Evolutionary conservation across 2,113 vertebrate genomes (phyloP).

Genomic region (Camelus bactrianus): DNA sequence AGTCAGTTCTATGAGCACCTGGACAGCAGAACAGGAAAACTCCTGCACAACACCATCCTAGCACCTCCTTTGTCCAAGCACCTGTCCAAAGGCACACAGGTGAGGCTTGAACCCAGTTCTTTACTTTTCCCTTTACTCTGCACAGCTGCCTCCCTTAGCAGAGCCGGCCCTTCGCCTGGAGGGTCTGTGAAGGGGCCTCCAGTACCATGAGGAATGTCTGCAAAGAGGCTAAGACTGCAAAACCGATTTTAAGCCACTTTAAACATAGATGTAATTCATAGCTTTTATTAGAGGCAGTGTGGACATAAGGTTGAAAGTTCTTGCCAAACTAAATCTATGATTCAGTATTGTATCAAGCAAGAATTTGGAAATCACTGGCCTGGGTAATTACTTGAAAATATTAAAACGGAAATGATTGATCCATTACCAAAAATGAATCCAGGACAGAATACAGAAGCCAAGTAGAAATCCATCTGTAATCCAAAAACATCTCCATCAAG

Average conservation of each 20-base stretch:
- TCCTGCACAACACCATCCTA: no score
- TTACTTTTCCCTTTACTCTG: no score
- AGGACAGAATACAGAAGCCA: not conserved
- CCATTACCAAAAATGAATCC: not conserved
- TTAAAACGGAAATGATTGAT: not conserved
- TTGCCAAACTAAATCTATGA: not conserved
- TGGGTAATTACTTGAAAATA: not conserved
- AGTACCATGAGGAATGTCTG: not conserved
- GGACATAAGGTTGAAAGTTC: not conserved
- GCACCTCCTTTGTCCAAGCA: no score
- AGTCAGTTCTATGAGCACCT: no score
- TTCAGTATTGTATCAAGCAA: not conserved
- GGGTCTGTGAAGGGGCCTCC: not conserved
- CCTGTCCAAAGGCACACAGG: not conserved
- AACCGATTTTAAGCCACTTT: not conserved
- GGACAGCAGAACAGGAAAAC: no score
- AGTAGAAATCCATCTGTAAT: not conserved
- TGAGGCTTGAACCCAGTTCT: not conserved
- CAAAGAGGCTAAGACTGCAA: not conserved
- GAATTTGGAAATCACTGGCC: not conserved
- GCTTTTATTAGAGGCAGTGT: not conserved
- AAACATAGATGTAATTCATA: not conserved
- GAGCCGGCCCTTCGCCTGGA: fast-evolving
- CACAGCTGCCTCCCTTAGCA: not conserved
- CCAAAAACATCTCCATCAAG: not conserved